Percentiles rank a stretch among this genome's conserved stretches.
These are phyloP conservation scores for Meriones psammophilus DNA, from an alignment of 2,797 vertebrate genomes.

Conservation along the genomic window DNA sequence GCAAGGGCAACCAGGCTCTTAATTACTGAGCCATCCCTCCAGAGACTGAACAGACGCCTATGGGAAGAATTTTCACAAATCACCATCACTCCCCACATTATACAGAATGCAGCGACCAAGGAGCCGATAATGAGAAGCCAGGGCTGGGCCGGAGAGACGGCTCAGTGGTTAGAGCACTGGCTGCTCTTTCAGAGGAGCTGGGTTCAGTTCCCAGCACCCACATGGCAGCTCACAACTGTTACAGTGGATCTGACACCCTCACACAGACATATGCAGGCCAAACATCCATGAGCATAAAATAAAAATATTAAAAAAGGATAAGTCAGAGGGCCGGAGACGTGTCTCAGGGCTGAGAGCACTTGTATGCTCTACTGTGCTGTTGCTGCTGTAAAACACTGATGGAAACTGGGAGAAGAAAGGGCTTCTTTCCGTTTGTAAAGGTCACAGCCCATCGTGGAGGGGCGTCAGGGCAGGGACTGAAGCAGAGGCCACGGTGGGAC, in stretches of 20 bases:
- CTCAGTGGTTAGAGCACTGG: background rate
- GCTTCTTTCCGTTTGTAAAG: background rate
- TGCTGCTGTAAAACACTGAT: background rate
- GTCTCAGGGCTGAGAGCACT: background rate
- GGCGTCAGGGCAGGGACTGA: background rate
- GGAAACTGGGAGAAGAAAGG: background rate
- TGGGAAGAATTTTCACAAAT: background rate
- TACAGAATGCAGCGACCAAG: background rate
- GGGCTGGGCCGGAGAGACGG: background rate
- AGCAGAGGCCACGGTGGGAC: background rate
- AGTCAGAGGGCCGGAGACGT: background rate
- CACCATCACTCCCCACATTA: background rate
- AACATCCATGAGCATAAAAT: background rate
- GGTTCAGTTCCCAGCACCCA: background rate
- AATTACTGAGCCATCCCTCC: background rate
- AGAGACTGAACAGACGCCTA: background rate
- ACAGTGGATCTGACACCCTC: background rate
- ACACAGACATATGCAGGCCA: background rate
- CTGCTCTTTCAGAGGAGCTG: background rate
- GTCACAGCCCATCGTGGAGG: background rate
- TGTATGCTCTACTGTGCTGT: no score
- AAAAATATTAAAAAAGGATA: background rate
- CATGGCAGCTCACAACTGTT: background rate
- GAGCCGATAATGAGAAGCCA: background rate
- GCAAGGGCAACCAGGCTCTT: background rate